Evolutionary conservation across 2,888 invertebrate genomes (phyloP).

Genomic region (Diogma glabrata): DNA sequence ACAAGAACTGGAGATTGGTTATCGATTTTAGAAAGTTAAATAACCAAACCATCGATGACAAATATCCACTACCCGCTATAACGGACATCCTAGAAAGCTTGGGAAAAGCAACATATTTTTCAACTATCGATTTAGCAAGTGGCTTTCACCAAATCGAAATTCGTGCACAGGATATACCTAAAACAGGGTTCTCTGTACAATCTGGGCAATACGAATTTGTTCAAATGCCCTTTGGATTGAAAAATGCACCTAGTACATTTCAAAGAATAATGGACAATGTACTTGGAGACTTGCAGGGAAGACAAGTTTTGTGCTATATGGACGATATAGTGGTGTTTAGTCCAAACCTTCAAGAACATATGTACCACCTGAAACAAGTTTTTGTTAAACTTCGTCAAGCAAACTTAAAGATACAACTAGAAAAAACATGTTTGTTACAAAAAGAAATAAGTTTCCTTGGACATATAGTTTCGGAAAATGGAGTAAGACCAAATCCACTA

Average conservation of each 20-base stretch:
- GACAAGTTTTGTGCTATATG: neutral
- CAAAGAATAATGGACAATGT: neutral
- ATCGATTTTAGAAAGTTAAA: constrained; percentile 10
- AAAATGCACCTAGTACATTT: too few species aligned
- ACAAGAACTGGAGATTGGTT: neutral
- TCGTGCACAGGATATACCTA: neutral
- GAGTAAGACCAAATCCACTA: neutral
- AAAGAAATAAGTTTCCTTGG: neutral
- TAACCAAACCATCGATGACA: neutral
- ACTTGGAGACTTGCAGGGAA: neutral
- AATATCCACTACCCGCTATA: neutral
- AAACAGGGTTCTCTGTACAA: neutral
- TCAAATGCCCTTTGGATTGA: neutral
- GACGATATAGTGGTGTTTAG: neutral
- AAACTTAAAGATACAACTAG: neutral
- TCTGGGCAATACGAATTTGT: neutral
- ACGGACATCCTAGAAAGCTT: neutral
- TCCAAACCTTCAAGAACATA: neutral
- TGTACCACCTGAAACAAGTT: neutral
- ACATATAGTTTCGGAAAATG: neutral
- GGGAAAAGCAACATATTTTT: neutral
- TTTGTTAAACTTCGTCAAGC: neutral
- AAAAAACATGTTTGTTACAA: neutral
- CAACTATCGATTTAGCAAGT: neutral
- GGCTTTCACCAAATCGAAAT: neutral